These are phyloP conservation scores for Deladenus siricidicola DNA, from an alignment of 2,888 invertebrate genomes.

Conservation along the genomic window DNA sequence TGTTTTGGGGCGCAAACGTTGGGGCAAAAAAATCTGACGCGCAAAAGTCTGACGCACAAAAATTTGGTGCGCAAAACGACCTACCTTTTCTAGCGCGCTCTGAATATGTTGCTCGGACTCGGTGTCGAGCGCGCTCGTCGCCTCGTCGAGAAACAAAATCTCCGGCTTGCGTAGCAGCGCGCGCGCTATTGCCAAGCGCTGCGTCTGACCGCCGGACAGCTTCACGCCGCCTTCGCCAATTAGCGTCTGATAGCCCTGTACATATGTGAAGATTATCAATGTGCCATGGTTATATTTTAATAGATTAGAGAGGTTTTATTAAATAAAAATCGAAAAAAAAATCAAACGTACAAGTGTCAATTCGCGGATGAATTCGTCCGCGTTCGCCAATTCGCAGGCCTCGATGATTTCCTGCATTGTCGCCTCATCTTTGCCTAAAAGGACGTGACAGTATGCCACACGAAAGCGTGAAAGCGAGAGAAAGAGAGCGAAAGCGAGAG, in stretches of 20 bases:
- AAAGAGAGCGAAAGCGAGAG: too few species aligned
- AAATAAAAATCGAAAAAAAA: neutral
- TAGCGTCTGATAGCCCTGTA: slow-evolving; percentile 55
- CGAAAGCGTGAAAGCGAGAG: too few species aligned
- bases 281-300: too few species aligned
- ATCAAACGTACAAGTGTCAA: slow-evolving; percentile 45
- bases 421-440: too few species aligned
- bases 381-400: slow-evolving; percentile 52
- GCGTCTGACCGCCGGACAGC: slow-evolving; percentile 56
- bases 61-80: neutral
- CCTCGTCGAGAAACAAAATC: slow-evolving; percentile 55
- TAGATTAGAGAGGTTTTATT: neutral
- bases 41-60: too few species aligned
- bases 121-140: slow-evolving; percentile 54
- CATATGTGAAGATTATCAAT: slow-evolving; percentile 12
- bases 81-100: slow-evolving; percentile 57
- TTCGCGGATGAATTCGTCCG: slow-evolving; percentile 55
- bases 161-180: slow-evolving; percentile 53
- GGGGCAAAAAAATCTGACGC: too few species aligned
- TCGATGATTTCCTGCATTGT: slow-evolving; percentile 37
- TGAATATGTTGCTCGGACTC: slow-evolving; percentile 57
- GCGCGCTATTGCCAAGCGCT: slow-evolving; percentile 49
- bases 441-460: too few species aligned
- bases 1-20: neutral
- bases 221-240: slow-evolving; percentile 56